Evolutionary conservation across 2,888 invertebrate species (phyloP), one percentile per base, ranked within the genome.

Genomic region (Smittia sp.): DNA sequence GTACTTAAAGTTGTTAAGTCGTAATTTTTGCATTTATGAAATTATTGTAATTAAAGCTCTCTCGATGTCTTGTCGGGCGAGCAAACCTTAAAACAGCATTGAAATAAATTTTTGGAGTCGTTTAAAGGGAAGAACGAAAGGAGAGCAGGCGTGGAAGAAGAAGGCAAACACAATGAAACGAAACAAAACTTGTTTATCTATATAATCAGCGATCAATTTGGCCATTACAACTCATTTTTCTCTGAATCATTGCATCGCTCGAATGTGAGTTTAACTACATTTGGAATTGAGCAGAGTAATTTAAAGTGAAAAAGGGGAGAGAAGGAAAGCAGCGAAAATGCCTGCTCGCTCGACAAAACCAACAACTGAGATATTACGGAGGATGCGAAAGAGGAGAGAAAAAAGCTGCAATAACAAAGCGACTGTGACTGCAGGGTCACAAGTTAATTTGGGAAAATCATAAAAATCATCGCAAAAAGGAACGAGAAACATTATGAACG

Each of bases 401-500:
- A 46, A 58, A 58, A 58, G 2, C 24, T 58, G 24, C 20, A 58
- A 58, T 58, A 58, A 58, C 39, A 20, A 39, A 15, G 13, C 15
- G 25, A 20, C 15, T 41, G 38, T 58, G 70, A 54, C 27, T 58
- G 32, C 54, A 70, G 70, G 69, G 70, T 70, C 70, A 70, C 70
- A 70, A 70, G 70, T 70, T 70, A 70, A 70, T 70, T 70, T 70
- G 54, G 70, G 70, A 70, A 70, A 70, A 70, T 70, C 69, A 70
- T 70, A 70, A 70, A 70, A 70, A 58, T 70, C 70, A 68, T 68
- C 58, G 27, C 58, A 58, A 70, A 58, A 27, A 18, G 70, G 46
- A 68, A 46, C 24, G 68, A 68, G 46, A 22, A 46, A 46, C 15
- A 68, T 22, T 68, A 66, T 46, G 38, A 41, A 39, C 41, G 58